Percentiles rank a stretch among this genome's conserved stretches.
Evolutionary conservation across 1,140 invertebrate genomes (phyloP).

Genomic region (Stegodyphus mimosarum): DNA sequence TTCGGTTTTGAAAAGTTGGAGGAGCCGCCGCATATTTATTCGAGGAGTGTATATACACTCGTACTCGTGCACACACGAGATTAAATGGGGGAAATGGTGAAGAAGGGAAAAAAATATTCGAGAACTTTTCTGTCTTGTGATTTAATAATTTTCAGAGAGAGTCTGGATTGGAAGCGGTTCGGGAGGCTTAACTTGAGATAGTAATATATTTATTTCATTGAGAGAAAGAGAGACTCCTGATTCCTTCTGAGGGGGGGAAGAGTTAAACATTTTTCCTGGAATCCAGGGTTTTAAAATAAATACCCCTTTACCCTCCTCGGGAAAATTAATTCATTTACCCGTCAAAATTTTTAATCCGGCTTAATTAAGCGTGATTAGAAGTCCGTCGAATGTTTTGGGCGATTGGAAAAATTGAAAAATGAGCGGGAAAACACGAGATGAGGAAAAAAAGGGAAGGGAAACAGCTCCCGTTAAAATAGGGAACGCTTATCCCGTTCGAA

Average conservation of each 20-base stretch:
- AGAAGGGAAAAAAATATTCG: not conserved
- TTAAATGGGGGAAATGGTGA: no score
- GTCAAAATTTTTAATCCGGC: conserved; percentile 58
- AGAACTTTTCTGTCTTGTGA: conserved; percentile 51
- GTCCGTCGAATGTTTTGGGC: conserved; percentile 9
- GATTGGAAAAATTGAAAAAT: conserved; percentile 21
- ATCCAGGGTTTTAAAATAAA: conserved; percentile 57
- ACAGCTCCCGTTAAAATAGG: no score
- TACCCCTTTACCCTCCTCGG: not conserved
- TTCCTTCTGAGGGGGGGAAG: conserved; percentile 11
- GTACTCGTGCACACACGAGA: no score
- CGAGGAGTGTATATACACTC: conserved; percentile 39
- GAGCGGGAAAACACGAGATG: not conserved
- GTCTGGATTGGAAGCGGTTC: conserved; percentile 8
- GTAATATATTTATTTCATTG: conserved; percentile 51
- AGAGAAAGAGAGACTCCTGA: conserved; percentile 12
- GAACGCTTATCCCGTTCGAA: not conserved
- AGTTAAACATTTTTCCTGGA: not conserved
- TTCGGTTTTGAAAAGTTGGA: conserved; percentile 54
- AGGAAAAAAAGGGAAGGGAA: not conserved
- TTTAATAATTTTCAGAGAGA: conserved; percentile 58
- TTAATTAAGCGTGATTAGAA: conserved; percentile 59
- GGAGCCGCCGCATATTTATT: conserved; percentile 45
- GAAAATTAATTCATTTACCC: conserved; percentile 56
- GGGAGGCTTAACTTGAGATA: conserved; percentile 34